These are phyloP conservation scores for Oreohelix idahoensis DNA, from an alignment of 1,140 invertebrate species.

Conservation along the genomic window DNA sequence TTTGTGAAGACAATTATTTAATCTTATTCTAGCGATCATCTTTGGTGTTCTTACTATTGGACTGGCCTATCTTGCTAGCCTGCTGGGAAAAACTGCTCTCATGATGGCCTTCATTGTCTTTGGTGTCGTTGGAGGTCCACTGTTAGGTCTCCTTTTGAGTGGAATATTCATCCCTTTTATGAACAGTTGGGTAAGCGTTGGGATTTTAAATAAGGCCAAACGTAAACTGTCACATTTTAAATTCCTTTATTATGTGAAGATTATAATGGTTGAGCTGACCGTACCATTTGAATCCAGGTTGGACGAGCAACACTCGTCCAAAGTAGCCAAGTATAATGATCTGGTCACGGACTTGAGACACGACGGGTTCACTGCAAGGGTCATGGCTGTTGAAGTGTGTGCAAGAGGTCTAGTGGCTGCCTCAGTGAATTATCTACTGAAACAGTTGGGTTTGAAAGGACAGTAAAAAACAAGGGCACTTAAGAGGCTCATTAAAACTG, in stretches of 20 bases:
- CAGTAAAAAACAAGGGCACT: too few relatives aligned
- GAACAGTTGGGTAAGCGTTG: conserved; percentile 65
- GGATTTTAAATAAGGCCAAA: neutral
- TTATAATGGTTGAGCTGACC: neutral
- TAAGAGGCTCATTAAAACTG: too few relatives aligned
- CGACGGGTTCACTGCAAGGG: too few relatives aligned
- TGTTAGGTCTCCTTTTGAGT: conserved; percentile 57
- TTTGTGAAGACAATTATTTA: too few relatives aligned
- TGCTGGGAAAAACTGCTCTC: conserved; percentile 57
- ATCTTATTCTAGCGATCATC: conserved; percentile 43
- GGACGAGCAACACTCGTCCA: too few relatives aligned
- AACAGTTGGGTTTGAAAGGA: too few relatives aligned
- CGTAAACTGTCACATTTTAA: neutral
- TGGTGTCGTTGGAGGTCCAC: conserved; percentile 66
- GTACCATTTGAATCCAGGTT: too few relatives aligned
- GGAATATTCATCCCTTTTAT: conserved; percentile 65
- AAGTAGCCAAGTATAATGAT: too few relatives aligned
- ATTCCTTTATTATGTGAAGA: neutral
- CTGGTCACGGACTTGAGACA: too few relatives aligned
- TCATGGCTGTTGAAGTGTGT: too few relatives aligned
- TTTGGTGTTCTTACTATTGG: conserved; percentile 63
- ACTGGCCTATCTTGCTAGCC: conserved; percentile 59
- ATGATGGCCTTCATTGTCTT: conserved; percentile 66
- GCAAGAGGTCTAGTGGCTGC: too few relatives aligned
- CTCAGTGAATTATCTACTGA: too few relatives aligned